Percentiles rank a stretch among this genome's conserved stretches.
Evolutionary conservation across 2,113 vertebrate species (phyloP).

Genomic region (Nyctereutes procyonoides): DNA sequence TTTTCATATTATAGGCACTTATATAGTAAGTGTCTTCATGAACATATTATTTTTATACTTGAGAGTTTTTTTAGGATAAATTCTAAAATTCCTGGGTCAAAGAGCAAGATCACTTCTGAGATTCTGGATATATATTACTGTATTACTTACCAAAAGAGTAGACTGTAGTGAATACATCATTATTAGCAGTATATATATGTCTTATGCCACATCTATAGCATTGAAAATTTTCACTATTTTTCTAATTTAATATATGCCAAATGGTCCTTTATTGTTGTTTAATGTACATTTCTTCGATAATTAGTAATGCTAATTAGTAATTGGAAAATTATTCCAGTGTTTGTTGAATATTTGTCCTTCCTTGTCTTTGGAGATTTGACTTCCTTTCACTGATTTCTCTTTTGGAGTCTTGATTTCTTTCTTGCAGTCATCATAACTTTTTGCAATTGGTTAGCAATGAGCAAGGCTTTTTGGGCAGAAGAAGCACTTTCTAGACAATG

Average conservation of each 20-base stretch:
- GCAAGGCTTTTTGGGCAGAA: background rate
- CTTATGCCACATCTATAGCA: background rate
- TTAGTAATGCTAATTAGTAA: background rate
- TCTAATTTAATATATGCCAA: background rate
- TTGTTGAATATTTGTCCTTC: background rate
- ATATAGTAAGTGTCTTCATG: background rate
- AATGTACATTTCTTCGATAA: background rate
- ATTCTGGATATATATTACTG: background rate
- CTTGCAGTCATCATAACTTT: slow-evolving; percentile 28
- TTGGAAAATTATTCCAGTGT: background rate
- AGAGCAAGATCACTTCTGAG: background rate
- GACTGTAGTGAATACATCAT: background rate
- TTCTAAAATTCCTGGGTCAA: background rate
- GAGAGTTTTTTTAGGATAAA: background rate
- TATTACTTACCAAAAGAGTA: background rate
- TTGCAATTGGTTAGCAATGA: slow-evolving; percentile 17
- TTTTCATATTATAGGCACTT: background rate
- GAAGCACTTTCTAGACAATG: slow-evolving; percentile 53
- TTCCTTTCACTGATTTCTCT: background rate
- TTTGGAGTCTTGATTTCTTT: slow-evolving; percentile 48
- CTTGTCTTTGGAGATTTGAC: background rate
- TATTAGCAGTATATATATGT: background rate
- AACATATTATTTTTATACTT: slow-evolving; percentile 29
- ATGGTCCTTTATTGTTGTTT: background rate
- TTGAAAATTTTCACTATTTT: background rate